These are phyloP conservation scores for Parasteatoda lunata DNA, from an alignment of 2,888 invertebrate genomes.

Conservation along the genomic window DNA sequence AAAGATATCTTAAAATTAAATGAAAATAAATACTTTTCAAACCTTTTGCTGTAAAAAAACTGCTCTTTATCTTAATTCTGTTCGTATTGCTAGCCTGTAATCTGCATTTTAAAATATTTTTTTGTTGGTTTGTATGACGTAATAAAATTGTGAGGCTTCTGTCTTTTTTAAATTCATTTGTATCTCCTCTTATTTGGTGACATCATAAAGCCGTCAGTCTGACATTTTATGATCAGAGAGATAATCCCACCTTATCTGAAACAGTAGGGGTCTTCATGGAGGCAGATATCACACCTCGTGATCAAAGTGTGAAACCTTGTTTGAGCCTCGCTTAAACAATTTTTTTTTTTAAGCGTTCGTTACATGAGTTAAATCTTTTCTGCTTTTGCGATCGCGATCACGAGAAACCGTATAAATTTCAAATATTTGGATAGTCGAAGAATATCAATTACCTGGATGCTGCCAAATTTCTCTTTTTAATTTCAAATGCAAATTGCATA, in stretches of 20 bases:
- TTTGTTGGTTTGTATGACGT: background rate
- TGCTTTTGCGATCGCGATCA: background rate
- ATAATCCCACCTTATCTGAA: constrained; percentile 28
- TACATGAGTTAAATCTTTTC: background rate
- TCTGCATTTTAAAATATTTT: no score
- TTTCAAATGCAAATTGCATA: background rate
- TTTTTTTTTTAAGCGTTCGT: background rate
- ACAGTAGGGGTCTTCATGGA: background rate
- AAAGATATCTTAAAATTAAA: no score
- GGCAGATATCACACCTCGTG: no score
- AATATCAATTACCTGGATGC: no score
- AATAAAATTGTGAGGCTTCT: background rate
- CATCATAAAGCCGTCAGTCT: constrained; percentile 53
- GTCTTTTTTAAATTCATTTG: background rate
- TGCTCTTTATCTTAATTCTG: no score
- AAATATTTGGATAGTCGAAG: background rate
- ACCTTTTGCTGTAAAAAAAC: no score
- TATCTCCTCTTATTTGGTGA: background rate
- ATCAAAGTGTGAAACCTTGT: background rate
- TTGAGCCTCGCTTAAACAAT: background rate
- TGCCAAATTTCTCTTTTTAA: background rate
- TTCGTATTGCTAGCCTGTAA: no score
- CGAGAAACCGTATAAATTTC: no score
- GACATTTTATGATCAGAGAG: constrained; percentile 43
- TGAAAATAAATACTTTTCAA: no score